Percentiles rank a stretch among this genome's conserved stretches.
Conservation (phyloP, 2,888 invertebrate genomes). For the Drosophila peninsularis region DNA sequence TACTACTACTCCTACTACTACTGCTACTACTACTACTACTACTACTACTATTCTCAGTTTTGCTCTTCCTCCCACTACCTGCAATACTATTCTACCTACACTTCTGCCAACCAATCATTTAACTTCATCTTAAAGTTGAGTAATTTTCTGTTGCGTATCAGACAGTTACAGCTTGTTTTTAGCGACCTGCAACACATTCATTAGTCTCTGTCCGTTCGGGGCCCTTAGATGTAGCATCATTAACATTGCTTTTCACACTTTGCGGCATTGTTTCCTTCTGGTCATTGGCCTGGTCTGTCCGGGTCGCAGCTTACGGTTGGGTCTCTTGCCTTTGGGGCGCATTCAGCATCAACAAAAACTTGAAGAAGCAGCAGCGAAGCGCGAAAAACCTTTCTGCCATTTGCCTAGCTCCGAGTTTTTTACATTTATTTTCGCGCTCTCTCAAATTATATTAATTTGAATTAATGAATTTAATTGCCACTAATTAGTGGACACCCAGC, state of each 20-base stretch:
- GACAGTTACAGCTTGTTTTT: slow-evolving; percentile 45
- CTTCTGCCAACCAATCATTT: background rate
- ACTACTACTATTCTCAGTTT: too few relatives aligned
- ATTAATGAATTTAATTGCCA: slow-evolving; percentile 78
- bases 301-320: slow-evolving; percentile 46
- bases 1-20: too few relatives aligned
- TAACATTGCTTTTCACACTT: slow-evolving; percentile 76
- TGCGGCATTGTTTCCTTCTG: slow-evolving; percentile 62
- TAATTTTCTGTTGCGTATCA: slow-evolving; percentile 13
- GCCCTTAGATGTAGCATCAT: slow-evolving; percentile 49
- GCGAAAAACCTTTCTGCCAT: slow-evolving; percentile 39
- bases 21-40: background rate
- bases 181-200: slow-evolving; percentile 36
- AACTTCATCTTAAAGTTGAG: slow-evolving; percentile 12
- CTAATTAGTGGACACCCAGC: slow-evolving; percentile 66
- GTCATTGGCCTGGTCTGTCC: slow-evolving; percentile 63
- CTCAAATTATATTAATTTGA: slow-evolving; percentile 76
- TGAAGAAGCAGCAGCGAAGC: slow-evolving; percentile 22
- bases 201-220: slow-evolving; percentile 54
- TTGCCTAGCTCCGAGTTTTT: slow-evolving; percentile 50
- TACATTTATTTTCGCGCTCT: background rate
- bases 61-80: background rate
- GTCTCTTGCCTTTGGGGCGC: slow-evolving; percentile 38
- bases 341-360: background rate
- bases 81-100: background rate